A percentile compares a stretch with the other conserved stretches of the same genome.
phyloP scores from a whole-genome alignment of 2,797 vertebrate species.

The Perodicticus potto region DNA sequence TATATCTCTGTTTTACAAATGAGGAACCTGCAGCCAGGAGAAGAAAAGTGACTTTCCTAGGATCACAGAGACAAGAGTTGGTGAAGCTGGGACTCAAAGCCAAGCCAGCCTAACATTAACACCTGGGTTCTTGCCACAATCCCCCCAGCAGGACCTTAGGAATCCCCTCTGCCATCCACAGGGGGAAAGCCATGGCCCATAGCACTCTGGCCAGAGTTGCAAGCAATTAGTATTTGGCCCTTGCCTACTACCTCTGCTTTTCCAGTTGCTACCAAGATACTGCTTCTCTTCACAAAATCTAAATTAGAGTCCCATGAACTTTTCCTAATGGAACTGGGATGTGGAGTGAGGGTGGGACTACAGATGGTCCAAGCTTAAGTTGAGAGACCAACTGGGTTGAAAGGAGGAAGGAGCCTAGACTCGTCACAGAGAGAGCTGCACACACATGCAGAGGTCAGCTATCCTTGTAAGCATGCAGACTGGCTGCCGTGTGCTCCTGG shows the following conservation, averaged over 20 bases:
- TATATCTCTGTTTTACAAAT: neutral
- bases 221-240: neutral
- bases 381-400: neutral
- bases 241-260: neutral
- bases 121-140: fast-evolving
- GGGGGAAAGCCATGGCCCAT: too few relatives aligned
- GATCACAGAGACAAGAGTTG: neutral
- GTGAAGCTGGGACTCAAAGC: neutral
- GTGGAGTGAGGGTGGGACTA: neutral
- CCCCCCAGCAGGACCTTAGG: neutral
- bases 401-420: neutral
- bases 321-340: neutral
- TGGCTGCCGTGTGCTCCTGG: too few relatives aligned
- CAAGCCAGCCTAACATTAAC: neutral
- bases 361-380: too few relatives aligned
- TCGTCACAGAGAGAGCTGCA: neutral
- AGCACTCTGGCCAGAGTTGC: too few relatives aligned
- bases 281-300: neutral
- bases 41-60: neutral
- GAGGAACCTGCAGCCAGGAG: neutral
- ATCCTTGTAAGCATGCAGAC: neutral
- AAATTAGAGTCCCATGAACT: neutral
- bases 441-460: neutral
- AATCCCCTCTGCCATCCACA: neutral
- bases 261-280: neutral